Conservation (phyloP, 1,140 invertebrate genomes). For the Dryas iulia region DNA sequence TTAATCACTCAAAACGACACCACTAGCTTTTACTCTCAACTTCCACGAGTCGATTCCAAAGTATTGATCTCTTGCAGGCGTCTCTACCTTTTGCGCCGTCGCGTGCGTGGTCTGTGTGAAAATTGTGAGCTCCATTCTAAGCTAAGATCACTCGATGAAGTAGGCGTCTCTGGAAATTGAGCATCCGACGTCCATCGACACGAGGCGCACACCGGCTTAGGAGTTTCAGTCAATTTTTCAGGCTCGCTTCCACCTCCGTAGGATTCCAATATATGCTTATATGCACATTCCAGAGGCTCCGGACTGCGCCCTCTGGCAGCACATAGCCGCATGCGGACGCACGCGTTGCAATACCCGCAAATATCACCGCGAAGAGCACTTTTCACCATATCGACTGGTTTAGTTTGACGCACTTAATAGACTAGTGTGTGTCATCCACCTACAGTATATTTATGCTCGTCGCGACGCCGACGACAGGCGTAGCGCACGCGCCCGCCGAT, state of each 20-base stretch:
- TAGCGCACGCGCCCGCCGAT: conserved; percentile 69
- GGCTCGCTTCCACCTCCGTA: conserved; percentile 41
- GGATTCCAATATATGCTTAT: conserved; percentile 71
- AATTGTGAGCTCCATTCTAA: conserved; percentile 70
- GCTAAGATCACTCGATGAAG: conserved; percentile 67
- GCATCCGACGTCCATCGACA: conserved; percentile 74
- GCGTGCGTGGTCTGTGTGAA: conserved; percentile 53
- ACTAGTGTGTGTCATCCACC: conserved; percentile 47
- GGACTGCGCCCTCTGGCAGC: conserved; percentile 63
- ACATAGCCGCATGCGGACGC: conserved; percentile 63
- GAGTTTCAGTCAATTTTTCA: conserved; percentile 47
- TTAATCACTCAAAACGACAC: conserved; percentile 16
- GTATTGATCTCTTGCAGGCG: conserved; percentile 7
- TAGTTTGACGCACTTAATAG: conserved; percentile 42
- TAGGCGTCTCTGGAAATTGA: conserved; percentile 72
- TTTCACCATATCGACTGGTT: conserved; percentile 54
- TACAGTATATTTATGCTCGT: conserved; percentile 64
- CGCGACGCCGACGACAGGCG: conserved; percentile 47
- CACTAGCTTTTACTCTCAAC: conserved; percentile 13
- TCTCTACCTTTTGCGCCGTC: conserved; percentile 65
- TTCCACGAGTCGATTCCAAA: conserved; percentile 19
- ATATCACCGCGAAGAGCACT: conserved; percentile 57
- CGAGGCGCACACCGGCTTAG: conserved; percentile 57
- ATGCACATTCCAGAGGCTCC: conserved; percentile 67
- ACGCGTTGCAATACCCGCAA: conserved; percentile 72